Conservation (phyloP, 2,797 vertebrate genomes). For the Acrossocheilus wenchowensis region DNA sequence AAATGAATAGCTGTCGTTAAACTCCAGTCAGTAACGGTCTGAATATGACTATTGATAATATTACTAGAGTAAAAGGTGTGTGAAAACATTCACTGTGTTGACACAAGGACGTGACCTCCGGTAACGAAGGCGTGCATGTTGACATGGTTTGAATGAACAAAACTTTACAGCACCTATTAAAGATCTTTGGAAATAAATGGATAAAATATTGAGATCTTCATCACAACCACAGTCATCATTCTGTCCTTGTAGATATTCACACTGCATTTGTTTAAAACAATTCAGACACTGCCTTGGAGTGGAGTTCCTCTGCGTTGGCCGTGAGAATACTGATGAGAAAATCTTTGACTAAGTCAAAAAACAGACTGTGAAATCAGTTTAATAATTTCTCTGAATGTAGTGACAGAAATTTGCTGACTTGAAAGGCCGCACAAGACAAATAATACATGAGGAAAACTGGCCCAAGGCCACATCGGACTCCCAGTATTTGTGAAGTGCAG, state of each 20-base stretch:
- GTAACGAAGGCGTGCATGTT: neutral
- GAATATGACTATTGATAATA: slow-evolving; percentile 23
- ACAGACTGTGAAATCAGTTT: slow-evolving; percentile 29
- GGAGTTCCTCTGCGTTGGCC: neutral
- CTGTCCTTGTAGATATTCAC: neutral
- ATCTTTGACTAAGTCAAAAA: slow-evolving; percentile 14
- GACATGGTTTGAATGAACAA: neutral
- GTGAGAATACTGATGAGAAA: slow-evolving; percentile 6
- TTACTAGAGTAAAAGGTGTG: slow-evolving; percentile 14
- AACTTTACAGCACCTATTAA: neutral
- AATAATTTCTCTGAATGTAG: neutral
- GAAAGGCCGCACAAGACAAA: slow-evolving; percentile 51
- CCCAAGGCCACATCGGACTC: slow-evolving; percentile 40
- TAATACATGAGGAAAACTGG: slow-evolving; percentile 44
- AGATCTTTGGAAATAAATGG: neutral
- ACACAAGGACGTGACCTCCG: neutral
- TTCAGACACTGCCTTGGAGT: neutral
- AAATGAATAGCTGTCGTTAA: slow-evolving; percentile 11
- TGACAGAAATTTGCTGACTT: slow-evolving; percentile 43
- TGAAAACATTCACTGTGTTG: slow-evolving; percentile 44
- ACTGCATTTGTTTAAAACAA: neutral
- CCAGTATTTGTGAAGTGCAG: slow-evolving; percentile 45
- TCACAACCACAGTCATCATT: neutral
- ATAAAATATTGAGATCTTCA: neutral
- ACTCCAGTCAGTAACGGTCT: neutral